These are phyloP conservation scores for Aquatica leii DNA, from an alignment of 2,888 invertebrate genomes.

Conservation along the genomic window DNA sequence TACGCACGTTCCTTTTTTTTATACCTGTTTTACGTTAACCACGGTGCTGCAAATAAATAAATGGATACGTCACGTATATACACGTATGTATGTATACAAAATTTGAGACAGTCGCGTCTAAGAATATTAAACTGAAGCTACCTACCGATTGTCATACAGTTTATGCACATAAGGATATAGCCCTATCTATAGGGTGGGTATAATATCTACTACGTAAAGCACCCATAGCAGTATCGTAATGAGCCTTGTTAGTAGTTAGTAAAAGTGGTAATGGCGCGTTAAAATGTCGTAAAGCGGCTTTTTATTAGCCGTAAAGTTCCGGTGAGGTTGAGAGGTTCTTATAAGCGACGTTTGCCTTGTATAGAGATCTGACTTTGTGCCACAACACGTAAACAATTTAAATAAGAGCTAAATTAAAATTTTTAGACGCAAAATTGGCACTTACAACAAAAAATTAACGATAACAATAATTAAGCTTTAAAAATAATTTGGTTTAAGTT, in stretches of 20 bases:
- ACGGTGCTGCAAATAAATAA: too few species aligned
- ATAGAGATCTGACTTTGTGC: slow-evolving; percentile 44
- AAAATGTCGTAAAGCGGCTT: slow-evolving; percentile 61
- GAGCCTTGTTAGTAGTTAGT: slow-evolving; percentile 61
- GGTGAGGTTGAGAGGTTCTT: slow-evolving; percentile 52
- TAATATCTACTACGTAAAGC: slow-evolving; percentile 54
- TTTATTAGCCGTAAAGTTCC: slow-evolving; percentile 60
- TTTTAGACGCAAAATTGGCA: too few species aligned
- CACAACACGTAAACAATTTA: slow-evolving; percentile 55
- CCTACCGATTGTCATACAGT: slow-evolving; percentile 29
- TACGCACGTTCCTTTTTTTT: too few species aligned
- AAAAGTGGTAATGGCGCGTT: slow-evolving; percentile 60
- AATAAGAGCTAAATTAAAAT: slow-evolving; percentile 5
- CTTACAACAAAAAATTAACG: too few species aligned
- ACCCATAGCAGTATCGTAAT: slow-evolving; percentile 59
- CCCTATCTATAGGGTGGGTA: slow-evolving; percentile 44
- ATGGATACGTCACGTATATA: too few species aligned
- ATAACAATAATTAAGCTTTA: too few species aligned
- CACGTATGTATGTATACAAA: too few species aligned
- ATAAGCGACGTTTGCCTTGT: slow-evolving; percentile 48
- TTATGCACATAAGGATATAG: slow-evolving; percentile 38
- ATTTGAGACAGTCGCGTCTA: slow-evolving; percentile 19
- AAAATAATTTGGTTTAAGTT: too few species aligned
- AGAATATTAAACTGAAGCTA: slow-evolving; percentile 29
- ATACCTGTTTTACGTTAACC: too few species aligned